Evolutionary conservation across 2,797 vertebrate genomes (phyloP).

Genomic region (Gambusia yucatana): DNA sequence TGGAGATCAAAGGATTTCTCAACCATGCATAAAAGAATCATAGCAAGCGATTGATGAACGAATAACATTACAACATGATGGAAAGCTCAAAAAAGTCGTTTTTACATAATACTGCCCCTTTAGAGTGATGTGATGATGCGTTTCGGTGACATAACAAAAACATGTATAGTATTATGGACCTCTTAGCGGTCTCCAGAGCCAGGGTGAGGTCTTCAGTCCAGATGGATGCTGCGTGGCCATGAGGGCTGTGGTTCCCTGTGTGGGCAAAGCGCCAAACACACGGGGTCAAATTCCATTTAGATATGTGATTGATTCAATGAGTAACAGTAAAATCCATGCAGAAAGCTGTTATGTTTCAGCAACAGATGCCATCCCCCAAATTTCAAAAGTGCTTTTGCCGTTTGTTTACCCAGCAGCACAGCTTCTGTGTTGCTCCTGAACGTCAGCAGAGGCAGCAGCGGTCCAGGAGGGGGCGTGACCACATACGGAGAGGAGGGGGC

Average conservation of each 20-base stretch:
- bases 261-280: not conserved
- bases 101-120: not conserved
- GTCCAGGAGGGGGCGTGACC: constrained; percentile 81
- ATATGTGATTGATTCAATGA: not conserved
- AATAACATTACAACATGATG: no score
- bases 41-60: no score
- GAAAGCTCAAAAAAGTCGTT: no score
- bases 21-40: no score
- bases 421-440: constrained; percentile 89
- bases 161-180: constrained; percentile 64
- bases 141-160: not conserved
- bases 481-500: constrained; percentile 83
- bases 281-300: not conserved
- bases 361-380: not conserved
- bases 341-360: not conserved
- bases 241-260: constrained; percentile 83
- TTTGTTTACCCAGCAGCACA: constrained; percentile 77
- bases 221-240: constrained; percentile 83
- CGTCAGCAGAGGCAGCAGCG: constrained; percentile 83
- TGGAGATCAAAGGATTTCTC: no score
- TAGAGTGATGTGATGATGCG: not conserved
- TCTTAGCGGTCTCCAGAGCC: constrained; percentile 86
- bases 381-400: not conserved
- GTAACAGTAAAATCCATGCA: not conserved
- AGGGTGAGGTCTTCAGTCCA: constrained; percentile 91